Base-by-base conservation (phyloP, 2,888 invertebrate species). In the Allophyes oxyacanthae region DNA sequence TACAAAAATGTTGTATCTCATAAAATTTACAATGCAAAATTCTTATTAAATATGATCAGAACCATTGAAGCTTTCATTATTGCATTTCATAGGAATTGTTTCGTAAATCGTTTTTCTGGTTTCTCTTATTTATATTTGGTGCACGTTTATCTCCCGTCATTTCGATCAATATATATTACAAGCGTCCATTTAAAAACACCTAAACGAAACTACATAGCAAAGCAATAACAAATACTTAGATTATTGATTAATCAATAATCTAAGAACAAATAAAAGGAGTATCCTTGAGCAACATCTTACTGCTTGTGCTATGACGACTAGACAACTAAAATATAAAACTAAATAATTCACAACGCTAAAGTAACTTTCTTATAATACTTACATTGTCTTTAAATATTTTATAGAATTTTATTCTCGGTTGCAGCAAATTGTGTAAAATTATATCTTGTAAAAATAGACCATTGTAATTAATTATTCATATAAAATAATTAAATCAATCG, bases 241-340 rank as follows among this genome's bases (percentile, higher is more conserved):
- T n/a, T n/a, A n/a, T n/a, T n/a, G n/a, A n/a, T n/a, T n/a, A n/a
- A n/a, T n/a, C n/a, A n/a, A n/a, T n/a, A n/a, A n/a, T n/a, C n/a
- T n/a, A n/a, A n/a, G n/a, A n/a, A n/a, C n/a, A n/a, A 82, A 78
- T 32, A 64, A 82, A 84, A 75, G 51, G 55, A 75, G 55, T 69
- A 77, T 67, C 68, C 77, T 88, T 88, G 88, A 88, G 88, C 88
- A 88, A 86, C 82, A 78, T 78, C 73, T 78, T 75, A 78, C 72
- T 79, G 75, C 78, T 81, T 85, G 82, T 86, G 85, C 81, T 85
- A 80, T 69, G 70, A 78, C 79, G 81, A 78, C 78, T 73, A 83
- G 72, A 79, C 60, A 78, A 80, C 72, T 77, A 75, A 82, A 75
- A 56, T 70, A 64, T 43, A 77, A 79, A 75, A 79, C 64, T 60